phyloP scores from a whole-genome alignment of 2,113 vertebrate species.

The Lepidiolamprologus cunningtoni region DNA sequence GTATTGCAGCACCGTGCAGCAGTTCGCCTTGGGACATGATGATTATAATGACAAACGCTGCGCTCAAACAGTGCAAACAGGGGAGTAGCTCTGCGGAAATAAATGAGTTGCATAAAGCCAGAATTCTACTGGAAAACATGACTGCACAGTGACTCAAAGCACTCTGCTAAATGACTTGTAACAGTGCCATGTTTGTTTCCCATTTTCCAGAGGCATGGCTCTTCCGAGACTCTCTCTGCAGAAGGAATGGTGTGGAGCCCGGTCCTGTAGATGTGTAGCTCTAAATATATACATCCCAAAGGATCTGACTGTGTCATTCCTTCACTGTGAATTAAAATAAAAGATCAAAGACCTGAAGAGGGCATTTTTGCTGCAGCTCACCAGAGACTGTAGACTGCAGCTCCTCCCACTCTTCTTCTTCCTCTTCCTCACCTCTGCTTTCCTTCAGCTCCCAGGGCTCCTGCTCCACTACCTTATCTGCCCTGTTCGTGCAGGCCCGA shows the following conservation, averaged over 20 bases:
- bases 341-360: conserved; percentile 10
- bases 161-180: conserved; percentile 20
- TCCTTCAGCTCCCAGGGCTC: conserved; percentile 71
- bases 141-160: conserved; percentile 5
- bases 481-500: conserved; percentile 78
- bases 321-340: neutral
- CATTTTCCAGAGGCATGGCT: conserved; percentile 21
- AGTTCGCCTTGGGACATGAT: neutral
- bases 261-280: neutral
- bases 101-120: conserved; percentile 17
- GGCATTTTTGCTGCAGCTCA: conserved; percentile 52
- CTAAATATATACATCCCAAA: neutral
- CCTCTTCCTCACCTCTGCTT: conserved; percentile 70
- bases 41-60: conserved; percentile 30
- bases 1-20: neutral
- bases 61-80: neutral
- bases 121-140: conserved; percentile 33
- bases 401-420: conserved; percentile 79
- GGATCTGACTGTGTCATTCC: neutral
- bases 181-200: conserved; percentile 10
- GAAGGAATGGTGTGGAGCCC: neutral
- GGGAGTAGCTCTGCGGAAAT: conserved; percentile 4
- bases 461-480: conserved; percentile 81
- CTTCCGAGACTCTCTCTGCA: conserved; percentile 5
- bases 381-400: conserved; percentile 81